Conservation (phyloP, 2,797 vertebrate genomes). For the Periparus ater region DNA sequence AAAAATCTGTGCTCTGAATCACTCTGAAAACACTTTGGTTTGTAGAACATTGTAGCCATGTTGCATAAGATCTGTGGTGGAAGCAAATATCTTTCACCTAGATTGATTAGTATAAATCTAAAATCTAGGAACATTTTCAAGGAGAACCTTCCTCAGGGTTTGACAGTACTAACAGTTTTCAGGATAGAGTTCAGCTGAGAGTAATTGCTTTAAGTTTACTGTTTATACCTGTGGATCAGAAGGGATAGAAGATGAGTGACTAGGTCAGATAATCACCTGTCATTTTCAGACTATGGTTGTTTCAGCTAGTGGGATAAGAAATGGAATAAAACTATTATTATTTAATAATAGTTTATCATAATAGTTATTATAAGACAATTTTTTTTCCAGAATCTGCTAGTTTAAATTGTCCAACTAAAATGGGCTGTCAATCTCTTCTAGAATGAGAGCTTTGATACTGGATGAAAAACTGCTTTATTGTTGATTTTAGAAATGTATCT, state of each 20-base stretch:
- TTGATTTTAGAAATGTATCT: neutral
- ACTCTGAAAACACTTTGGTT: neutral
- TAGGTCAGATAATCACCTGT: neutral
- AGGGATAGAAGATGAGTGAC: neutral
- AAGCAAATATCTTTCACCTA: neutral
- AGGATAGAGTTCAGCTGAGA: neutral
- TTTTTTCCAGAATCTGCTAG: neutral
- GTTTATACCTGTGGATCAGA: neutral
- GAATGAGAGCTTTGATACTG: neutral
- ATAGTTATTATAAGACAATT: neutral
- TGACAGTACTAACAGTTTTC: neutral
- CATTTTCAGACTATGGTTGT: neutral
- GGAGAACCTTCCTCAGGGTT: neutral
- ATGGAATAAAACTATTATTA: neutral
- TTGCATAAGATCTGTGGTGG: neutral
- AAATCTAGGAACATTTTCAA: neutral
- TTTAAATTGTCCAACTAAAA: neutral
- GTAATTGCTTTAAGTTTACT: neutral
- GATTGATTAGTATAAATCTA: neutral
- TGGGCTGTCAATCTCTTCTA: neutral
- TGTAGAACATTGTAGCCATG: neutral
- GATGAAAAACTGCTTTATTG: neutral
- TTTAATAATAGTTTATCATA: no score
- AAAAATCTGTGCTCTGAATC: neutral
- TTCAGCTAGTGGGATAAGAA: neutral